Conservation (phyloP, 2,797 vertebrate species). For the Kryptolebias ocellatus region DNA sequence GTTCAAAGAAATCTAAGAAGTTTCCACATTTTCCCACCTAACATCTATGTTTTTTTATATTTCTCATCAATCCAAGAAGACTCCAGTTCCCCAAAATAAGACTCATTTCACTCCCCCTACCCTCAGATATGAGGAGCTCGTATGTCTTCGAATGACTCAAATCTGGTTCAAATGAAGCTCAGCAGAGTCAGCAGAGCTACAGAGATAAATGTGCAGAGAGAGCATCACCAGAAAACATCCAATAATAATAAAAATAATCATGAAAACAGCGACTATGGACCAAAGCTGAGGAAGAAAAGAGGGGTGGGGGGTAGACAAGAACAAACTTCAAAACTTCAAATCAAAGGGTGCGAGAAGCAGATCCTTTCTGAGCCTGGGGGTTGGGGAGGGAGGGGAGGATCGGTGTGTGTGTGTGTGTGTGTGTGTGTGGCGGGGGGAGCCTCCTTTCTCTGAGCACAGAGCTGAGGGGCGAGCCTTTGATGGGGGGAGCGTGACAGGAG, state of each 20-base stretch:
- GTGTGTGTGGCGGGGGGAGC: slow-evolving; percentile 14
- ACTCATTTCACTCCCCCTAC: neutral
- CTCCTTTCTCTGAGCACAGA: slow-evolving; percentile 69
- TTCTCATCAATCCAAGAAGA: neutral
- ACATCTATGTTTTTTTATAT: too few species aligned
- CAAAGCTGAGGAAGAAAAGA: slow-evolving; percentile 31
- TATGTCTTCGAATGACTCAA: slow-evolving; percentile 21
- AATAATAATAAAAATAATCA: slow-evolving; percentile 3
- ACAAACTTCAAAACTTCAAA: slow-evolving; percentile 73
- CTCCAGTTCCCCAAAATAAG: slow-evolving; percentile 1
- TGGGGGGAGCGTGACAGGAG: slow-evolving; percentile 75
- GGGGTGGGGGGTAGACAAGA: slow-evolving; percentile 48
- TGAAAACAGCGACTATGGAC: slow-evolving; percentile 58
- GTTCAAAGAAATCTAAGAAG: too few species aligned
- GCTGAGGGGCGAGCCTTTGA: slow-evolving; percentile 76
- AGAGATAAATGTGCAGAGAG: slow-evolving; percentile 2
- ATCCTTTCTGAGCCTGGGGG: slow-evolving; percentile 59
- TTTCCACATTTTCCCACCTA: too few species aligned
- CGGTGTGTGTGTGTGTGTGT: slow-evolving; percentile 18
- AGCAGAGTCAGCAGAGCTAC: slow-evolving; percentile 28
- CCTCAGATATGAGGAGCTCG: neutral
- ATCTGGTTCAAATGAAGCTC: slow-evolving; percentile 20
- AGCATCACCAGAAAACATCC: slow-evolving; percentile 51
- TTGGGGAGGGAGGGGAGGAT: slow-evolving; percentile 51
- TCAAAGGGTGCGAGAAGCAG: slow-evolving; percentile 72